These are phyloP conservation scores for Augochlorella aurata DNA, from an alignment of 2,888 invertebrate species.

Conservation along the genomic window DNA sequence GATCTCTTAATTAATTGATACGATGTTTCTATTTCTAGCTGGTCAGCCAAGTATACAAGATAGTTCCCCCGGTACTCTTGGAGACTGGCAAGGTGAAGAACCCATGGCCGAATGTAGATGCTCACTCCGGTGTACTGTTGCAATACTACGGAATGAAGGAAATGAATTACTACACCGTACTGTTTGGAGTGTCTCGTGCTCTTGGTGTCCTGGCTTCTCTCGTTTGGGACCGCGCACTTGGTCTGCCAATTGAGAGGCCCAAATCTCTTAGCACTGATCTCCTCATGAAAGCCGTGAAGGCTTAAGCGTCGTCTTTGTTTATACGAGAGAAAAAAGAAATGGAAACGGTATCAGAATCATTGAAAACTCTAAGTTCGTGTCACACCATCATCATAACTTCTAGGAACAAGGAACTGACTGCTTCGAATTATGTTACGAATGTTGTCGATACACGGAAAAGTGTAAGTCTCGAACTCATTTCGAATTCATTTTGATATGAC, in stretches of 20 bases:
- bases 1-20: constrained; percentile 2
- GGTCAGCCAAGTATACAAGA: constrained; percentile 94
- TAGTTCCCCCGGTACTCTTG: constrained; percentile 94
- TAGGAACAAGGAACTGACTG: constrained; percentile 42
- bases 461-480: constrained; percentile 42
- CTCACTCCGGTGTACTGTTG: constrained; percentile 92
- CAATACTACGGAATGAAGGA: constrained; percentile 93
- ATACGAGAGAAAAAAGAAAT: constrained; percentile 22
- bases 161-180: constrained; percentile 95
- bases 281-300: constrained; percentile 79
- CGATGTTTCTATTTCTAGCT: constrained; percentile 83
- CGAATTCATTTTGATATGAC: constrained; percentile 55
- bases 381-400: constrained; percentile 49
- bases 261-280: constrained; percentile 87
- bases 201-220: constrained; percentile 91
- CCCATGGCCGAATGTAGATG: constrained; percentile 99
- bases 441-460: constrained; percentile 38
- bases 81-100: constrained; percentile 98
- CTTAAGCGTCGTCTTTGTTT: constrained; percentile 66
- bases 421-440: constrained; percentile 48
- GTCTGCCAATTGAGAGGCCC: constrained; percentile 91
- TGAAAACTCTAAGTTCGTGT: constrained; percentile 42
- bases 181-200: constrained; percentile 94
- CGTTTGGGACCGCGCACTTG: constrained; percentile 92
- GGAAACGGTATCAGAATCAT: constrained; percentile 48